Percentiles rank a stretch among this genome's conserved stretches.
Conservation (phyloP, 2,888 invertebrate species). For the Nasonovia ribisnigri region DNA sequence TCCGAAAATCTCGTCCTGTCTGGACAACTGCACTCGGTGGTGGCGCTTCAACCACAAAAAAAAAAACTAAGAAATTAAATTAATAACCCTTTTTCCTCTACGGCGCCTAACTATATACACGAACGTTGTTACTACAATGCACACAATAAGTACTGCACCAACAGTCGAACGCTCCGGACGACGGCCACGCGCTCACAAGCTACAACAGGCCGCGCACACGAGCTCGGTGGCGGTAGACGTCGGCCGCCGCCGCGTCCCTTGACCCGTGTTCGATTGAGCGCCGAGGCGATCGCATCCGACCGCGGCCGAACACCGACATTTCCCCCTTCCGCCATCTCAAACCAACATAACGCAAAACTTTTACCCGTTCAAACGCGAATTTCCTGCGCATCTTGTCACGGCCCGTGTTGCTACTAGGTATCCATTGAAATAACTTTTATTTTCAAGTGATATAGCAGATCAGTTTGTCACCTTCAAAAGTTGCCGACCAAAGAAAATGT, state of each 20-base stretch:
- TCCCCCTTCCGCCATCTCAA: background rate
- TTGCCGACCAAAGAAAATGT: background rate
- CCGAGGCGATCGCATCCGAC: conserved; percentile 45
- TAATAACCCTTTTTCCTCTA: background rate
- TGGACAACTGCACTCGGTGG: background rate
- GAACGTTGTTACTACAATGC: background rate
- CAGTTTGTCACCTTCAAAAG: background rate
- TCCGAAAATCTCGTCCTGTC: background rate
- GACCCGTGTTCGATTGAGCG: conserved; percentile 61
- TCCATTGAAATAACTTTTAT: background rate
- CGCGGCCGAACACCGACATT: conserved; percentile 1
- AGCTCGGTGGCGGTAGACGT: conserved; percentile 14
- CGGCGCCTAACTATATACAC: background rate
- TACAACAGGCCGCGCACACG: conserved; percentile 62
- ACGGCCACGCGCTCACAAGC: conserved; percentile 62
- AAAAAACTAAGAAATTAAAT: background rate
- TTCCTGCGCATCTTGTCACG: background rate
- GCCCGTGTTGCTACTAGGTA: background rate
- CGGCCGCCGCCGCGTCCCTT: conserved; percentile 36
- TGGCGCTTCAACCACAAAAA: background rate
- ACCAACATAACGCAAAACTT: background rate
- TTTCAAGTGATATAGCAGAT: background rate
- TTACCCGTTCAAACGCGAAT: background rate
- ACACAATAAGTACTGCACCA: background rate
- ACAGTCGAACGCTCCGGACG: conserved; percentile 32